Percentiles rank a stretch among this genome's conserved stretches.
phyloP scores from a whole-genome alignment of 2,888 invertebrate genomes.

The Thecophora atra region DNA sequence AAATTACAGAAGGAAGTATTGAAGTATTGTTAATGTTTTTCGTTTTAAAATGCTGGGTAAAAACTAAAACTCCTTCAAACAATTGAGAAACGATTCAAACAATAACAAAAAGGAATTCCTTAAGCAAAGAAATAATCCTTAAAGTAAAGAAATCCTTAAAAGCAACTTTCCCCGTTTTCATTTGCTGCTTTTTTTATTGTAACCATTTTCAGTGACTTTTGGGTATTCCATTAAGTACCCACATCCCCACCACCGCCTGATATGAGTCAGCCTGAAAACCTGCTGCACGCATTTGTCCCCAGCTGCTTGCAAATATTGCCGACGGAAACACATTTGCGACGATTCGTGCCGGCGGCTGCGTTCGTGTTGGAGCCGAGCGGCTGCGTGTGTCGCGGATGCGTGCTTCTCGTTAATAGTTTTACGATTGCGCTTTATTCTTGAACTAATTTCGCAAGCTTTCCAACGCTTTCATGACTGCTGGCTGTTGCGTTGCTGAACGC shows the following conservation, averaged over 20 bases:
- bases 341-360: constrained; percentile 20
- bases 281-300: constrained; percentile 1
- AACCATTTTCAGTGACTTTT: neutral
- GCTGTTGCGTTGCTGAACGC: neutral
- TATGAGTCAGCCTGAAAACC: neutral
- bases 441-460: neutral
- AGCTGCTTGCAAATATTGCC: neutral
- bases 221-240: neutral
- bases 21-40: too few species aligned
- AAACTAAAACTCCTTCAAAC: too few species aligned
- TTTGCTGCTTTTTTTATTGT: neutral
- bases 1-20: too few species aligned
- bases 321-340: constrained; percentile 8
- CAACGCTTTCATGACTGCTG: constrained; percentile 6
- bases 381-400: neutral
- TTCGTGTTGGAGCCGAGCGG: constrained; percentile 26
- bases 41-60: too few species aligned
- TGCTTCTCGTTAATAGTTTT: neutral
- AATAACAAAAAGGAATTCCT: too few species aligned
- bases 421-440: neutral
- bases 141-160: too few species aligned
- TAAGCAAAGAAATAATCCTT: too few species aligned
- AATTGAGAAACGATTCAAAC: too few species aligned
- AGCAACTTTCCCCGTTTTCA: neutral
- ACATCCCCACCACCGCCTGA: neutral